Conservation (phyloP, 2,113 vertebrate species). For the Pristiophorus japonicus region DNA sequence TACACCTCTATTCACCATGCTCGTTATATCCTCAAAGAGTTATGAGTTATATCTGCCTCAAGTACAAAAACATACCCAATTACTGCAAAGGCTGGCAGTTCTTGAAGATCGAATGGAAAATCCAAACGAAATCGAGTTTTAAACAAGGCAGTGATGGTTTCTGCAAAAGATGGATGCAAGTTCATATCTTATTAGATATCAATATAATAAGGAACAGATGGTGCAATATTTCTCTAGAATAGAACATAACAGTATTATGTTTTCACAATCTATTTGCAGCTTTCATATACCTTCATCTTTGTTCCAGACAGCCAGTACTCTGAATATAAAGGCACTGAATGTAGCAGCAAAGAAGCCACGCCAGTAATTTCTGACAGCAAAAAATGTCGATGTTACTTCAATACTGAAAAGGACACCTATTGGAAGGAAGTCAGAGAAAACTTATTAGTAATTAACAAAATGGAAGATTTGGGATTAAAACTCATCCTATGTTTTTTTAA, state of each 20-base stretch:
- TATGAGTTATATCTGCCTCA: not conserved
- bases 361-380: conserved; percentile 96
- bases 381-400: conserved; percentile 96
- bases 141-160: conserved; percentile 94
- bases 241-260: not conserved
- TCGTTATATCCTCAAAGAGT: no score
- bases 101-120: conserved; percentile 96
- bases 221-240: not conserved
- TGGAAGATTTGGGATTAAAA: not conserved
- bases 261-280: not conserved
- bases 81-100: conserved; percentile 89
- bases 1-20: no score
- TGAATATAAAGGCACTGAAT: conserved; percentile 97
- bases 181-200: not conserved
- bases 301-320: conserved; percentile 92
- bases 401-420: conserved; percentile 95
- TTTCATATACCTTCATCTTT: conserved; percentile 76
- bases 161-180: conserved; percentile 52
- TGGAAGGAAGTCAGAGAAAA: conserved; percentile 35
- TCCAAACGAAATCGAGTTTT: conserved; percentile 93
- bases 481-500: not conserved
- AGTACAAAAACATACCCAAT: conserved; percentile 72
- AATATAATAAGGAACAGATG: not conserved
- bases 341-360: conserved; percentile 95
- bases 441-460: not conserved